phyloP scores from a whole-genome alignment of 2,888 invertebrate species.

The Cerceris ruficornis region DNA sequence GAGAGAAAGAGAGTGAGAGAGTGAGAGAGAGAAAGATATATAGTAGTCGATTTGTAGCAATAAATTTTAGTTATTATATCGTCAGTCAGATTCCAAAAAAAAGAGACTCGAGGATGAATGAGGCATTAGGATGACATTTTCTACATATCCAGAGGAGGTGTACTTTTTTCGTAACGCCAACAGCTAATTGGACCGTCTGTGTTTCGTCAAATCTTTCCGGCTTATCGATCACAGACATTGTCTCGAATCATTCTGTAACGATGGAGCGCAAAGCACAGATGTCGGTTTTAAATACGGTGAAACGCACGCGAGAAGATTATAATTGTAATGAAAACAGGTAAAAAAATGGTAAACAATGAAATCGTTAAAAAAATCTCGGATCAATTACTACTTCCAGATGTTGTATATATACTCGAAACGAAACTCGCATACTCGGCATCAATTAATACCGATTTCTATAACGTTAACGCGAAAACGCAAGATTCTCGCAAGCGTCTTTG shows the following conservation, averaged over 20 bases:
- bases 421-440: constrained; percentile 16
- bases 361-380: constrained; percentile 27
- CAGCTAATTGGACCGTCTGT: constrained; percentile 24
- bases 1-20: constrained; percentile 11
- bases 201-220: constrained; percentile 21
- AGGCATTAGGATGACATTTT: constrained; percentile 21
- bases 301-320: not conserved
- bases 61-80: constrained; percentile 33
- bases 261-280: constrained; percentile 1
- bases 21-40: no score
- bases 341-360: not conserved
- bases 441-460: constrained; percentile 30
- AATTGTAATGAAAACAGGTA: not conserved
- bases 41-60: constrained; percentile 33
- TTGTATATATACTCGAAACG: constrained; percentile 24
- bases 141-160: constrained; percentile 37
- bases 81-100: not conserved
- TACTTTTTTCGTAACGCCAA: constrained; percentile 4
- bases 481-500: constrained; percentile 41
- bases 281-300: not conserved
- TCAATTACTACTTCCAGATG: constrained; percentile 26
- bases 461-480: constrained; percentile 28
- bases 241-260: constrained; percentile 27
- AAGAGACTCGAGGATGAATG: constrained; percentile 7
- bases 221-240: constrained; percentile 41